phyloP scores from a whole-genome alignment of 1,140 invertebrate genomes.

The Drosophila chauvacae region DNA sequence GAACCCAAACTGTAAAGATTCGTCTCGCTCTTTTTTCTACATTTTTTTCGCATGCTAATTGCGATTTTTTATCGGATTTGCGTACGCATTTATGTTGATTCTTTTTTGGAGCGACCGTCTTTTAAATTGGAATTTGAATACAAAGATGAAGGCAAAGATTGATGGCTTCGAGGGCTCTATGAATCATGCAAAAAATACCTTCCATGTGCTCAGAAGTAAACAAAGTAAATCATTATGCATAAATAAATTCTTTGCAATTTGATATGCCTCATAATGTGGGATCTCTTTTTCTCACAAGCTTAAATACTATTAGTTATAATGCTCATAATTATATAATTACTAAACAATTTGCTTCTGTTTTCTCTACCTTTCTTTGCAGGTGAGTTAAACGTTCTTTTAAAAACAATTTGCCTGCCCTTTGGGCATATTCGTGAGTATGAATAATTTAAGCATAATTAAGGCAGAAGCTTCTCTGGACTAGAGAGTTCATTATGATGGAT shows the following conservation, averaged over 20 bases:
- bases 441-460: constrained; percentile 64
- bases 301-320: constrained; percentile 41
- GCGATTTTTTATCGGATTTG: constrained; percentile 37
- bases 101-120: constrained; percentile 18
- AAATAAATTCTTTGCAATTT: constrained; percentile 29
- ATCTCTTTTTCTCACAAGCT: constrained; percentile 11
- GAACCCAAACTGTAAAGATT: constrained; percentile 21
- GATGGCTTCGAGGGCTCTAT: constrained; percentile 36
- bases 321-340: constrained; percentile 71
- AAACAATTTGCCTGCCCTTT: constrained; percentile 58
- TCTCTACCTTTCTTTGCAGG: constrained; percentile 61
- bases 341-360: constrained; percentile 65
- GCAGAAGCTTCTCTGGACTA: constrained; percentile 19
- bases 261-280: constrained; percentile 17
- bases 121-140: constrained; percentile 56
- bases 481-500: constrained; percentile 34
- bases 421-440: constrained; percentile 71
- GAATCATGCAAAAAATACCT: constrained; percentile 50
- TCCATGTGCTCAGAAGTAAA: constrained; percentile 47
- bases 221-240: constrained; percentile 15
- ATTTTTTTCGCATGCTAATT: constrained; percentile 58
- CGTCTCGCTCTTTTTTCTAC: constrained; percentile 30
- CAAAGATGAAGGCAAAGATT: constrained; percentile 55
- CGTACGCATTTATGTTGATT: constrained; percentile 37
- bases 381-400: constrained; percentile 70